A percentile compares a stretch with the other conserved stretches of the same genome.
Evolutionary conservation across 1,140 invertebrate genomes (phyloP).

Genomic region (Leucophenga varia): DNA sequence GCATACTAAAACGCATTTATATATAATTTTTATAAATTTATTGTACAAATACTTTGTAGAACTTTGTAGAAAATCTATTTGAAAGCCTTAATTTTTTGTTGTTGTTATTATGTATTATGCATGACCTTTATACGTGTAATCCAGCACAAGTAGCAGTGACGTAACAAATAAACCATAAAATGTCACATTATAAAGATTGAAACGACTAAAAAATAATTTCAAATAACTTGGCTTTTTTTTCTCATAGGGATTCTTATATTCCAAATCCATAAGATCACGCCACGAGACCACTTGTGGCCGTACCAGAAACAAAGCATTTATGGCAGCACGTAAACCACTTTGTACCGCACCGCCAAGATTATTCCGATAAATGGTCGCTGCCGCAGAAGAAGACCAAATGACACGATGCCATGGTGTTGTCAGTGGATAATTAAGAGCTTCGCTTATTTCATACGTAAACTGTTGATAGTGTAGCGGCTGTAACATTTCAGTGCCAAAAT

Average conservation of each 20-base stretch:
- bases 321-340: slow-evolving; percentile 44
- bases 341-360: slow-evolving; percentile 45
- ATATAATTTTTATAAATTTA: too few relatives aligned
- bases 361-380: slow-evolving; percentile 37
- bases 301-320: slow-evolving; percentile 37
- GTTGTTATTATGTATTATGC: too few relatives aligned
- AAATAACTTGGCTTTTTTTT: not conserved
- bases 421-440: slow-evolving; percentile 14
- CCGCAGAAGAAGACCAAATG: slow-evolving; percentile 45
- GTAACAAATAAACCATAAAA: slow-evolving; percentile 32
- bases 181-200: slow-evolving; percentile 43
- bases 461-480: slow-evolving; percentile 18
- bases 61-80: too few relatives aligned
- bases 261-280: slow-evolving; percentile 32
- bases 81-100: too few relatives aligned
- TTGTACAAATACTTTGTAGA: too few relatives aligned
- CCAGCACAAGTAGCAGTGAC: slow-evolving; percentile 30
- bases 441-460: slow-evolving; percentile 22
- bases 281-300: slow-evolving; percentile 43
- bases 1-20: too few relatives aligned
- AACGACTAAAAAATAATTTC: slow-evolving; percentile 22
- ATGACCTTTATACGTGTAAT: slow-evolving; percentile 13
- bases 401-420: slow-evolving; percentile 37
- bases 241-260: slow-evolving; percentile 8
- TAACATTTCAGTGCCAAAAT: slow-evolving; percentile 38